Conservation (phyloP, 2,113 vertebrate species). For the Sporophila hypoxantha region DNA sequence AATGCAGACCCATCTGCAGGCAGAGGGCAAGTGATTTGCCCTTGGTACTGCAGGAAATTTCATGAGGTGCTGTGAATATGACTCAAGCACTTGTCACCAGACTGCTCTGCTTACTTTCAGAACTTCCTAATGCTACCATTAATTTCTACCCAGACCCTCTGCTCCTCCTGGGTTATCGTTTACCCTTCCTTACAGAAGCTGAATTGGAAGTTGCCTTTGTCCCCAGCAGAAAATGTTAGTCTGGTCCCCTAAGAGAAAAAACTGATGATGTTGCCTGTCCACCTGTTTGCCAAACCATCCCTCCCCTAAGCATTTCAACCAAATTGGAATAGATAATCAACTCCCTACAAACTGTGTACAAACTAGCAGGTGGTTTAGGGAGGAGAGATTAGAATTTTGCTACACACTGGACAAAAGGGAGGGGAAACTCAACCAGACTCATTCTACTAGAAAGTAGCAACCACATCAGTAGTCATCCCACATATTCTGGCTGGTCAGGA, state of each 20-base stretch:
- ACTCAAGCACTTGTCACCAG: neutral
- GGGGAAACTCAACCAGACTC: neutral
- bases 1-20: neutral
- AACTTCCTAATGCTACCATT: neutral
- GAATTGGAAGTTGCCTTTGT: neutral
- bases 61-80: fast-evolving
- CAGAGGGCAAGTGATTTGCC: fast-evolving
- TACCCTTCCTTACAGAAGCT: neutral
- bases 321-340: neutral
- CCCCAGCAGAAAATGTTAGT: neutral
- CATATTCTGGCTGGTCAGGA: neutral
- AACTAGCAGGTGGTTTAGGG: neutral
- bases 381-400: neutral
- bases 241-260: neutral
- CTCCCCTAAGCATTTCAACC: neutral
- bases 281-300: neutral
- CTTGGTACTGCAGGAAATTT: neutral
- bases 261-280: neutral
- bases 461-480: neutral
- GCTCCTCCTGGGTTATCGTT: neutral
- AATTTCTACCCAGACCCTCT: neutral
- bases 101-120: neutral
- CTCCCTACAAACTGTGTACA: neutral
- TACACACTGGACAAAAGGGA: neutral
- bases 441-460: neutral